Evolutionary conservation across 2,888 invertebrate species (phyloP).

Genomic region (Eumerus sabulonum): DNA sequence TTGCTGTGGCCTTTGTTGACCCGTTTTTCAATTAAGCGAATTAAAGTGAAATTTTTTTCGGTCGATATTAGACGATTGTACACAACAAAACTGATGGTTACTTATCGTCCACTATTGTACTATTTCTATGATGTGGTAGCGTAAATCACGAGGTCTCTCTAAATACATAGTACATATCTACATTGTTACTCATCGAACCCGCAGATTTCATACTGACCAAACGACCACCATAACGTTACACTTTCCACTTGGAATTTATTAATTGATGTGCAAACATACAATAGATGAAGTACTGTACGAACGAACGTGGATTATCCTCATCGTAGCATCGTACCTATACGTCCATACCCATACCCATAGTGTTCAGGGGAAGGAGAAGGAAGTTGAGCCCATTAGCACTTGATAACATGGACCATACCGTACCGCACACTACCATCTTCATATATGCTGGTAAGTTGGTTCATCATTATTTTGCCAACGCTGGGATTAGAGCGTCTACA

Average conservation of each 20-base stretch:
- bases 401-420: constrained; percentile 19
- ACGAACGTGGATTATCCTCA: not conserved
- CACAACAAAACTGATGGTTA: constrained; percentile 50
- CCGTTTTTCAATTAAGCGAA: constrained; percentile 79
- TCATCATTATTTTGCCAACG: constrained; percentile 67
- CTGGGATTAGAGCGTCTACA: constrained; percentile 62
- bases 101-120: constrained; percentile 35
- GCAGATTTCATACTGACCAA: constrained; percentile 37
- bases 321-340: too few species aligned
- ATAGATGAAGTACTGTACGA: constrained; percentile 6
- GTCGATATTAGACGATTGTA: constrained; percentile 46
- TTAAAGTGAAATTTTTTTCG: constrained; percentile 69
- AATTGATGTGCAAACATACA: constrained; percentile 66
- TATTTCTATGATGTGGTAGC: constrained; percentile 36
- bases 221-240: constrained; percentile 63
- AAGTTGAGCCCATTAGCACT: constrained; percentile 48
- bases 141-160: constrained; percentile 51
- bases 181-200: constrained; percentile 30
- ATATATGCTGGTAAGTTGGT: constrained; percentile 1
- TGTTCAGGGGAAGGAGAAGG: too few species aligned
- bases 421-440: too few species aligned
- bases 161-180: too few species aligned
- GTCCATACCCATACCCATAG: too few species aligned
- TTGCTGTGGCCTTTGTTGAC: constrained; percentile 79
- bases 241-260: constrained; percentile 61